Conservation (phyloP, 1,140 invertebrate genomes). For the Aphaenogaster floridana region DNA sequence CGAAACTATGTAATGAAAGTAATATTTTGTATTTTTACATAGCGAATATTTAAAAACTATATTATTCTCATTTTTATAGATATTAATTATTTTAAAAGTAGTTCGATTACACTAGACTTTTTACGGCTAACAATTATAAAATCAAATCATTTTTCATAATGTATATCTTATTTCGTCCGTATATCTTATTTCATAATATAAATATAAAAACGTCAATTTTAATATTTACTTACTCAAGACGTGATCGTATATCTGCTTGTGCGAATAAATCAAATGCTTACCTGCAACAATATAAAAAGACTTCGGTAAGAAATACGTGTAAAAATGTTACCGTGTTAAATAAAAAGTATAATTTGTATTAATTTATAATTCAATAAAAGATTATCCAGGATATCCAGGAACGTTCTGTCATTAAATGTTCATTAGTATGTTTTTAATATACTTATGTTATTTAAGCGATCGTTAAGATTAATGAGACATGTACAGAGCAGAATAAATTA, state of each 20-base stretch:
- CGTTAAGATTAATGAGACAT: slow-evolving; percentile 74
- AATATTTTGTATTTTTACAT: not conserved
- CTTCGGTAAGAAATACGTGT: not conserved
- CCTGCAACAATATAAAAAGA: slow-evolving; percentile 80
- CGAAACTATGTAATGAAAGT: not conserved
- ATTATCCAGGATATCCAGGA: not conserved
- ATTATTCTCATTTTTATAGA: not conserved
- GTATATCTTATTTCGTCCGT: not conserved
- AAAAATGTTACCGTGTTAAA: not conserved
- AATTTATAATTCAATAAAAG: not conserved
- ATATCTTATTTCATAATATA: slow-evolving; percentile 14
- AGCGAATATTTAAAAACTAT: not conserved
- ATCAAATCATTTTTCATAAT: not conserved
- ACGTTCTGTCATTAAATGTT: slow-evolving; percentile 4
- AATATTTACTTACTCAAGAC: slow-evolving; percentile 33
- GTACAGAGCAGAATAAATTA: slow-evolving; percentile 71
- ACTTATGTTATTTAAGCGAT: slow-evolving; percentile 43
- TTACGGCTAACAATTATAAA: not conserved
- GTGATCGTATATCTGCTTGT: not conserved
- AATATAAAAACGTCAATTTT: slow-evolving; percentile 14
- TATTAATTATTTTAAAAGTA: not conserved
- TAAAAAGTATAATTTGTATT: not conserved
- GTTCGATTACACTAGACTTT: not conserved
- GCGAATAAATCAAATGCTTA: slow-evolving; percentile 71
- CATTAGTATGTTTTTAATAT: not conserved